phyloP scores from a whole-genome alignment of 2,797 vertebrate genomes.

The Cyprinella venusta region DNA sequence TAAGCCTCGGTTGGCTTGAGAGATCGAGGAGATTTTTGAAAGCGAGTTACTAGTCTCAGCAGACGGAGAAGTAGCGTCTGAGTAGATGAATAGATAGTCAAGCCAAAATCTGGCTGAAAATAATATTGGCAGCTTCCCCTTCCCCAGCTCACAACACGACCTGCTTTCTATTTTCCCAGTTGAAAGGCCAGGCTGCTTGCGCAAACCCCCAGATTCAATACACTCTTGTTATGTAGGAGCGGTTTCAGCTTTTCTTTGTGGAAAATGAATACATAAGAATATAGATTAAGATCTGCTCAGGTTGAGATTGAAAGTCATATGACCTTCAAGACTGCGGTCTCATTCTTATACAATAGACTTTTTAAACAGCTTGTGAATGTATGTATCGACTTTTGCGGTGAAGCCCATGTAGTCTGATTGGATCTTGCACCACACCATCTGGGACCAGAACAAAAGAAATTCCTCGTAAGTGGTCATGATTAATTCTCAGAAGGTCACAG shows the following conservation, averaged over 20 bases:
- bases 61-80: slow-evolving; percentile 1
- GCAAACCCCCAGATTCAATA: slow-evolving; percentile 10
- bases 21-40: slow-evolving; percentile 10
- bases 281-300: slow-evolving; percentile 40
- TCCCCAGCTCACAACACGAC: not conserved
- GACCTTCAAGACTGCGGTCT: slow-evolving; percentile 50
- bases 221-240: slow-evolving; percentile 22
- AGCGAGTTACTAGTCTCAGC: slow-evolving; percentile 1
- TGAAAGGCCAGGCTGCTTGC: slow-evolving; percentile 18
- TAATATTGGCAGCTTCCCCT: slow-evolving; percentile 9
- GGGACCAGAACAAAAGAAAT: slow-evolving; percentile 51
- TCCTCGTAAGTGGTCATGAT: slow-evolving; percentile 40
- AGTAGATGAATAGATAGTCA: slow-evolving; percentile 4
- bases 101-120: slow-evolving; percentile 12
- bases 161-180: slow-evolving; percentile 5
- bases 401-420: slow-evolving; percentile 40
- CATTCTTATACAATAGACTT: slow-evolving; percentile 52
- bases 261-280: slow-evolving; percentile 34
- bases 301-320: slow-evolving; percentile 39
- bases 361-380: slow-evolving; percentile 57
- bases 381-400: slow-evolving; percentile 47
- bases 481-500: slow-evolving; percentile 51
- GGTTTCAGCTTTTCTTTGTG: slow-evolving; percentile 36
- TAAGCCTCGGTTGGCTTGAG: not conserved
- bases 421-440: slow-evolving; percentile 34